Evolutionary conservation across 1,140 invertebrate genomes (phyloP).

Genomic region (Mylabris phalerata): DNA sequence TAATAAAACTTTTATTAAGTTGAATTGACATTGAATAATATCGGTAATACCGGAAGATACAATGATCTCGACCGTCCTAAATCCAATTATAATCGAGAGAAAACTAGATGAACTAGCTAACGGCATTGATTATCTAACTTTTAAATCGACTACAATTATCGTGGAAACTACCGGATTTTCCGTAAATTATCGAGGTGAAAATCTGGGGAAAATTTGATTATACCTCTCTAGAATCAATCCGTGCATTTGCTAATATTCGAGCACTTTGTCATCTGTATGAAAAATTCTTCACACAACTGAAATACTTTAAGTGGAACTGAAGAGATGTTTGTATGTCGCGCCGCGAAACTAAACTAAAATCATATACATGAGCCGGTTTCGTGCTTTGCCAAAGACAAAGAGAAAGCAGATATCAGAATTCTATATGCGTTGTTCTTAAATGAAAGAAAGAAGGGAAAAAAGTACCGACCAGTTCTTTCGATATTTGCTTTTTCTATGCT

Average conservation of each 20-base stretch:
- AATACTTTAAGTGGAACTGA: not conserved
- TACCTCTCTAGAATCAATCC: conserved; percentile 18
- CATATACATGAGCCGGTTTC: conserved; percentile 5
- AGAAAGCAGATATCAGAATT: conserved; percentile 5
- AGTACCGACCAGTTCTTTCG: no score
- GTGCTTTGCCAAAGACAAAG: conserved; percentile 7
- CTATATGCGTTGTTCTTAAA: no score
- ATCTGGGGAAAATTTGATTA: no score
- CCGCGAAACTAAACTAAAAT: conserved; percentile 11
- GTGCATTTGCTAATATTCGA: conserved; percentile 3
- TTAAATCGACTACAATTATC: no score
- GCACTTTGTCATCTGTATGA: not conserved
- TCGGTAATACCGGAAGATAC: not conserved
- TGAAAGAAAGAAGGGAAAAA: no score
- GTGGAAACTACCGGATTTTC: no score
- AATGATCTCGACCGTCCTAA: conserved; percentile 2
- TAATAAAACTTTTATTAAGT: conserved; percentile 8
- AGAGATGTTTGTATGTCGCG: conserved; percentile 12
- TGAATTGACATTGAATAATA: conserved; percentile 10
- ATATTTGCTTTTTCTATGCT: no score
- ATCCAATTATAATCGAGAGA: not conserved
- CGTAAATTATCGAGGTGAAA: no score
- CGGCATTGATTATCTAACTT: no score
- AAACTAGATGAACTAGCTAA: no score
- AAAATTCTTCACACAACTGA: not conserved